Evolutionary conservation across 2,113 vertebrate genomes (phyloP), one percentile per base, ranked within the genome.

Genomic region (Lagenorhynchus albirostris): DNA sequence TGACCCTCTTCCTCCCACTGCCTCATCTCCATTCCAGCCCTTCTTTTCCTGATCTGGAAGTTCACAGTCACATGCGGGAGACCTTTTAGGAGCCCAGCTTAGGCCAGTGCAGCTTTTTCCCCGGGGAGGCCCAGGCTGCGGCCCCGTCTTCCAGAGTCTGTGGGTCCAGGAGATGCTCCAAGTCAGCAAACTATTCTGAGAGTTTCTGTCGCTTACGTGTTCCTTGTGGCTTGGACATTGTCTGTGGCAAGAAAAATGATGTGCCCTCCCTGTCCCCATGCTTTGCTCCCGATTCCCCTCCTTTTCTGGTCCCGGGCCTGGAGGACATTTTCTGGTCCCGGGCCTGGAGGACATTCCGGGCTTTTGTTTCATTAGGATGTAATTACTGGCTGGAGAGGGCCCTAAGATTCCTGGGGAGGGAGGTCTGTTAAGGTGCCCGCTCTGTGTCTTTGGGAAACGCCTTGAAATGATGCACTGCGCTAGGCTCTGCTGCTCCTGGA

Each of bases 301-400:
- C n/a, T 80, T 77, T 67, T 86, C 77, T 92, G 79, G 26, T 85
- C 31, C 8, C 58, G 31, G 23, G 55, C 94, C 85, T 71, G 92
- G 76, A 94, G 96, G 96, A 95, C 93, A 92, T 96, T 95, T n/a
- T n/a, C n/a, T n/a, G n/a, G n/a, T n/a, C n/a, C n/a, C 58, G 31
- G 23, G 55, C 94, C 85, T 71, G 92, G 76, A 94, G 96, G 96
- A 95, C 93, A 92, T 96, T 95, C 95, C 36, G 11, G 85, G 84
- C 74, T 90, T 97, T 96, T 91, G 92, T 97, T 92, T 97, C 76
- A 94, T 95, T 87, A 82, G 96, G 95, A 95, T 96, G 84, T 89
- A 82, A 95, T 96, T 85, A 60, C 94, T 83, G 80, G 77, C 53
- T 82, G 82, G 53, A 71, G 86, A 82, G 86, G 74, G 81, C 81